Base-by-base conservation (phyloP, 2,888 invertebrate genomes). In the Agonopterix alstromeriana region DNA sequence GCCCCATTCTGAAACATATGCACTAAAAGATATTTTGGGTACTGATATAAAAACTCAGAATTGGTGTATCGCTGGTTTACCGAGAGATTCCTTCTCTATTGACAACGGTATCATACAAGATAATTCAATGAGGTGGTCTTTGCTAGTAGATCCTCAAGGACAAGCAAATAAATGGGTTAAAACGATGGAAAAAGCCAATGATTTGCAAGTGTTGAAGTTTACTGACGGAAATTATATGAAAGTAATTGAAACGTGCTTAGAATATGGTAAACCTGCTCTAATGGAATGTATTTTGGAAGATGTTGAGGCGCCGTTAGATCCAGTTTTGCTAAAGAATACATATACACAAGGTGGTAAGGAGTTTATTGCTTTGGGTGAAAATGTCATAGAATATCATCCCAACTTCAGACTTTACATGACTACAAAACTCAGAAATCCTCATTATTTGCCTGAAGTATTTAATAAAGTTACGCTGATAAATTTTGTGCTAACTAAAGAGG, bases 111-210 rank as follows among this genome's bases (percentile, higher is more conserved):
- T 96, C 46, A 95, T 96, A 63, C 93, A 94, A 77, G 93, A 94
- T 63, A 94, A 92, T 67, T 93, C 95, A 0, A 91, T 93, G 76
- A 88, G 93, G 50, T 94, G 93, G 94, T 95, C 95, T 5, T 82
- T 96, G 54, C 91, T 96, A 65, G 92, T 96, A 48, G 96, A 96
- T 82, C 96, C 96, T 1, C 95, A 96, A 82, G 92, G 93, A 41
- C 96, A 96, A 79, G 96, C 96, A 1, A 95, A 94, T 75, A 93
- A 93, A 72, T 96, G 96, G 96, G 92, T 96, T 14, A 94, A 94
- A 81, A 93, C 92, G 56, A 93, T 95, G 92, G 95, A 96, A 79
- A 94, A 93, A 68, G 79, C 88, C 1, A 93, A 92, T 70, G 92
- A 92, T 53, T 76, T 96, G 46, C 90, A 92, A 61, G 88, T 94